Evolutionary conservation across 2,113 vertebrate genomes (phyloP).

Genomic region (Cnemophilus loriae): DNA sequence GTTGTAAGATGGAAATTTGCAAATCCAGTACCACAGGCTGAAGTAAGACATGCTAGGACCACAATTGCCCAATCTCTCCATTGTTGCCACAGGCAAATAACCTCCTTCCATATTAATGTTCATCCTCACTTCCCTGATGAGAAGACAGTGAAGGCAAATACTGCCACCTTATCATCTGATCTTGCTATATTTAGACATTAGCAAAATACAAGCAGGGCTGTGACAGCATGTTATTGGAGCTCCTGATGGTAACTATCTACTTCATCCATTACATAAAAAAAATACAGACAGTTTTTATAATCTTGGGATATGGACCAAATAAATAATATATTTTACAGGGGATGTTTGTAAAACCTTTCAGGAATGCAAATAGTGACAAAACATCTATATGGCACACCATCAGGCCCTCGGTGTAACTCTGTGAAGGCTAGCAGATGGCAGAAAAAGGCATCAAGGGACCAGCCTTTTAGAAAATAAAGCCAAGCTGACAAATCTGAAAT

Average conservation of each 20-base stretch:
- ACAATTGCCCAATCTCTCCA: neutral
- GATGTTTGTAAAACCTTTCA: neutral
- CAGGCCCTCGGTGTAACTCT: neutral
- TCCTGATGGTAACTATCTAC: neutral
- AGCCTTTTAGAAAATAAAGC: neutral
- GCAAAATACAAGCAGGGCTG: neutral
- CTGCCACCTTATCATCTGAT: neutral
- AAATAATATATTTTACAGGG: neutral
- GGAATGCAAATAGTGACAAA: neutral
- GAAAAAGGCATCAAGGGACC: neutral
- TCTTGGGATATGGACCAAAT: neutral
- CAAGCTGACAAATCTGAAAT: neutral
- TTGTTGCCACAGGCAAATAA: neutral
- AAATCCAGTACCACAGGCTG: neutral
- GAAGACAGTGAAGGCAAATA: neutral
- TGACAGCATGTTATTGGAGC: neutral
- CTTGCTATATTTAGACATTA: neutral
- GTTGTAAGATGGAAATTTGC: neutral
- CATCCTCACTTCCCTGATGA: neutral
- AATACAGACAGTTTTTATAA: neutral
- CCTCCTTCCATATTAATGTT: neutral
- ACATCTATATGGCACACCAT: neutral
- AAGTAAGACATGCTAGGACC: neutral
- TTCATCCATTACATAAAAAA: neutral
- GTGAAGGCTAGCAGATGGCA: slow-evolving; percentile 1